Evolutionary conservation across 2,113 vertebrate genomes (phyloP).

Genomic region (Sula dactylatra): DNA sequence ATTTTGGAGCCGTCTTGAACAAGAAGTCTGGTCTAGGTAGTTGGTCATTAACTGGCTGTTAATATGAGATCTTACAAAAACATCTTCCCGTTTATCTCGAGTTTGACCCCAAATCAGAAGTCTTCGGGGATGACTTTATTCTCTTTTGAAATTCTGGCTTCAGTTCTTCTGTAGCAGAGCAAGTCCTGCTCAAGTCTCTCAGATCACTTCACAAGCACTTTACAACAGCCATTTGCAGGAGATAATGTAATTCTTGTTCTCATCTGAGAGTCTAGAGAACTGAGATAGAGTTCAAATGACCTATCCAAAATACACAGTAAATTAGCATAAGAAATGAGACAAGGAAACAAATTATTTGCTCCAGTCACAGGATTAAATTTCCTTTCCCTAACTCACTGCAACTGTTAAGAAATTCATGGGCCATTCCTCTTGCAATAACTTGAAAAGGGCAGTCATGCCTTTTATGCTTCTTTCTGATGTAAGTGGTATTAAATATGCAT

Average conservation of each 20-base stretch:
- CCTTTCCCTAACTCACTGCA: background rate
- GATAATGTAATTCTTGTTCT: background rate
- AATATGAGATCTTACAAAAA: slow-evolving; percentile 22
- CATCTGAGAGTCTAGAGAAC: background rate
- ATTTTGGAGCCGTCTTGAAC: background rate
- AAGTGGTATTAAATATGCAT: background rate
- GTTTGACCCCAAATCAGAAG: background rate
- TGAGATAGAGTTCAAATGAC: background rate
- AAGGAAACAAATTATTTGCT: slow-evolving; percentile 25
- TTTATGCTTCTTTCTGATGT: slow-evolving; percentile 3
- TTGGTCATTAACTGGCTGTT: background rate
- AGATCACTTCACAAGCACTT: background rate
- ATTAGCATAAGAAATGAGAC: slow-evolving; percentile 15
- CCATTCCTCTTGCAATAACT: slow-evolving; percentile 17
- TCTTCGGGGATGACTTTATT: background rate
- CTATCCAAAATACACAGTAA: background rate
- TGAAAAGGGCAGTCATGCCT: slow-evolving; percentile 14
- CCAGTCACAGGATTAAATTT: background rate
- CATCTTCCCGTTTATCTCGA: background rate
- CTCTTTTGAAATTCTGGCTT: background rate
- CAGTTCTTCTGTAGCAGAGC: background rate
- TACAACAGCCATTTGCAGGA: background rate
- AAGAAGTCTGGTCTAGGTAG: background rate
- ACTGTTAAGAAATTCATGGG: slow-evolving; percentile 54
- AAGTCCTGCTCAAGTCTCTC: background rate